These are phyloP conservation scores for Steinernema hermaphroditum DNA, from an alignment of 2,888 invertebrate genomes.

Conservation along the genomic window DNA sequence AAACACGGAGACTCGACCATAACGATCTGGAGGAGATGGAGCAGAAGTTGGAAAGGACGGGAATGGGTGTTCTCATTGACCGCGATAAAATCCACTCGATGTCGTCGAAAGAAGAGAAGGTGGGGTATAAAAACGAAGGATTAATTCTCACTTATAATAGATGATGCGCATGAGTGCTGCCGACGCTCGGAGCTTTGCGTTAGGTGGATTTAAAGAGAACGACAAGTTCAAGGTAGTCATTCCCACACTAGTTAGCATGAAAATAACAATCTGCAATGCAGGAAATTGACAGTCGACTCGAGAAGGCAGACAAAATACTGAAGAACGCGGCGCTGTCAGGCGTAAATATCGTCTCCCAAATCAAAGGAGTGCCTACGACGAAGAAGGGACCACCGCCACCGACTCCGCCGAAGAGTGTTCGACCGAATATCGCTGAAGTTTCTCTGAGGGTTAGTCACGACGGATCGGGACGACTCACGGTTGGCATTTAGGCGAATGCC, in stretches of 20 bases:
- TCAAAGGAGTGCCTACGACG: slow-evolving; percentile 16
- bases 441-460: slow-evolving; percentile 35
- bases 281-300: slow-evolving; percentile 40
- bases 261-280: slow-evolving; percentile 3
- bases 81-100: slow-evolving; percentile 29
- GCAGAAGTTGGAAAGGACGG: slow-evolving; percentile 40
- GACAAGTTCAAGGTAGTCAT: slow-evolving; percentile 34
- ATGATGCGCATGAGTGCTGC: slow-evolving; percentile 44
- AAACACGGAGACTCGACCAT: slow-evolving; percentile 38
- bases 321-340: slow-evolving; percentile 39
- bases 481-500: background rate
- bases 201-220: slow-evolving; percentile 38
- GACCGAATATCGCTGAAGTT: slow-evolving; percentile 26
- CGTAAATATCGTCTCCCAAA: slow-evolving; percentile 36
- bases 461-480: background rate
- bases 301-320: slow-evolving; percentile 34
- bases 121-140: background rate
- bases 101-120: slow-evolving; percentile 49
- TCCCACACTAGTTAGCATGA: background rate
- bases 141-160: slow-evolving; percentile 36
- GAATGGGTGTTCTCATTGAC: slow-evolving; percentile 35
- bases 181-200: slow-evolving; percentile 42
- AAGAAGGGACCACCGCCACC: slow-evolving; percentile 32
- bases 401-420: slow-evolving; percentile 33
- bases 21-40: slow-evolving; percentile 43